phyloP scores from a whole-genome alignment of 2,888 invertebrate species.

The Dromius quadrimaculatus region DNA sequence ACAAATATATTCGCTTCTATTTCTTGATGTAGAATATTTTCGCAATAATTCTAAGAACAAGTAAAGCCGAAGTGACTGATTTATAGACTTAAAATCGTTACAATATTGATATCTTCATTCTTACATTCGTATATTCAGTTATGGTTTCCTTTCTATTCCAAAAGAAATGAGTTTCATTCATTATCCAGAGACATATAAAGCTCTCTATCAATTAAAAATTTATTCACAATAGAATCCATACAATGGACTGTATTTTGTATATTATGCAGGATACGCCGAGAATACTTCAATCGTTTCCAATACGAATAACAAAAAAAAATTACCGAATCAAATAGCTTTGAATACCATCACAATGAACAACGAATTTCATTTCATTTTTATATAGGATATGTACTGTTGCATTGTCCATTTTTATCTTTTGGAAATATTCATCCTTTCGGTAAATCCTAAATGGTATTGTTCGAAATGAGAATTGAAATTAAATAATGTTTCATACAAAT shows the following conservation, averaged over 20 bases:
- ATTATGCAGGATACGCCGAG: slow-evolving; percentile 23
- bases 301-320: slow-evolving; percentile 20
- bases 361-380: slow-evolving; percentile 11
- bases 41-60: too few relatives aligned
- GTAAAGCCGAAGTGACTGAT: too few relatives aligned
- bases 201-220: slow-evolving; percentile 24
- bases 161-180: too few relatives aligned
- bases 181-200: too few relatives aligned
- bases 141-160: too few relatives aligned
- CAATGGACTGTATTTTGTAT: slow-evolving; percentile 11
- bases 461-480: too few relatives aligned
- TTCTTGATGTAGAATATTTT: too few relatives aligned
- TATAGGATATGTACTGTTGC: background rate
- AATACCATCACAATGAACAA: slow-evolving; percentile 26
- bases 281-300: slow-evolving; percentile 22
- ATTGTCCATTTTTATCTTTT: background rate
- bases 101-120: too few relatives aligned
- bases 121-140: too few relatives aligned
- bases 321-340: slow-evolving; percentile 7
- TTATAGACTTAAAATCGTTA: too few relatives aligned
- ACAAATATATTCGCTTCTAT: too few relatives aligned
- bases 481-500: too few relatives aligned
- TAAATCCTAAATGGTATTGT: background rate
- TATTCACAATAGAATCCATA: slow-evolving; percentile 8
- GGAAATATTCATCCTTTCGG: background rate